phyloP scores from a whole-genome alignment of 2,888 invertebrate genomes.

The Belgica antarctica region DNA sequence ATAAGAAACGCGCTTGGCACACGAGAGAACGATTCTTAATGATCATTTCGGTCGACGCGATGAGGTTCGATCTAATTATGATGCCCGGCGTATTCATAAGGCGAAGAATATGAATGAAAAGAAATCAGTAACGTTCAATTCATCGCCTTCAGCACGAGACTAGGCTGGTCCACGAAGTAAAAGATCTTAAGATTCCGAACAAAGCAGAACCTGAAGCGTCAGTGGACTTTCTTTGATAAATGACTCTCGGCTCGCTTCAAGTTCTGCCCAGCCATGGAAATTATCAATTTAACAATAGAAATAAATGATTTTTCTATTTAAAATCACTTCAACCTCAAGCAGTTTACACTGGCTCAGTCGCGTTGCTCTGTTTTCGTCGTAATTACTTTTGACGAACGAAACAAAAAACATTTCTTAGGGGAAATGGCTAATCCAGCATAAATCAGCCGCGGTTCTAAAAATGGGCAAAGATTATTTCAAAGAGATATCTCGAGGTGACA shows the following conservation, averaged over 20 bases:
- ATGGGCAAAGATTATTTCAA: not conserved
- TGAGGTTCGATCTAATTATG: constrained; percentile 41
- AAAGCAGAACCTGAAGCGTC: not conserved
- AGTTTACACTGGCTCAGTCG: constrained; percentile 19
- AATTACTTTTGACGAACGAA: constrained; percentile 37
- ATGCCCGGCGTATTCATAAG: constrained; percentile 22
- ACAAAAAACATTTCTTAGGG: not conserved
- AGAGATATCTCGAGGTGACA: constrained; percentile 43
- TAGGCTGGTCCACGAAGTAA: constrained; percentile 27
- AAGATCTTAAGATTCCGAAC: constrained; percentile 15
- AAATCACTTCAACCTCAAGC: constrained; percentile 21
- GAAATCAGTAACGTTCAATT: constrained; percentile 39
- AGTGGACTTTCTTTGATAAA: constrained; percentile 30
- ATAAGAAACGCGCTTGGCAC: constrained; percentile 20
- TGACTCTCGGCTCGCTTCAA: constrained; percentile 21
- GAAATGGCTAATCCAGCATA: constrained; percentile 35
- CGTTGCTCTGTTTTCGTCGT: constrained; percentile 29
- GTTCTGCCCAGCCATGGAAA: constrained; percentile 2
- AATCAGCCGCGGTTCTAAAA: not conserved
- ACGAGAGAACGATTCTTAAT: constrained; percentile 35
- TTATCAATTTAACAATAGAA: constrained; percentile 44
- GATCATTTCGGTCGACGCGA: constrained; percentile 16
- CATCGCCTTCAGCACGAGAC: constrained; percentile 42
- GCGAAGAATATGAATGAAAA: not conserved
- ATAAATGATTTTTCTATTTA: constrained; percentile 20